These are phyloP conservation scores for Platalea minor DNA, from an alignment of 2,797 vertebrate genomes.

Conservation along the genomic window DNA sequence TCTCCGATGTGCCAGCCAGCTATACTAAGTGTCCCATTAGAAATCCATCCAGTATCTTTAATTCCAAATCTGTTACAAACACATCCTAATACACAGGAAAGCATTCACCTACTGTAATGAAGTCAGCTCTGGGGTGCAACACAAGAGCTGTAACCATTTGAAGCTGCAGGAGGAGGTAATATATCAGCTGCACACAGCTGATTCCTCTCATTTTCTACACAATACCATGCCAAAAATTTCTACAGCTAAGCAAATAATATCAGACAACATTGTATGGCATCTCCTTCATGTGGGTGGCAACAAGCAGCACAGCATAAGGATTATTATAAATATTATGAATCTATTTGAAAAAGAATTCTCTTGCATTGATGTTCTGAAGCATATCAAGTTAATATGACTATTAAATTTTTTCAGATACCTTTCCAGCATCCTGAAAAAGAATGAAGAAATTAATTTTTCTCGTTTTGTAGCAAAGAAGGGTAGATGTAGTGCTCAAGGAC, in stretches of 20 bases:
- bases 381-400: not conserved
- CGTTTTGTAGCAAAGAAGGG: not conserved
- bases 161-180: not conserved
- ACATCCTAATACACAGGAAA: not conserved
- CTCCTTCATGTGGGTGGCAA: not conserved
- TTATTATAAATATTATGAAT: slow-evolving; percentile 33
- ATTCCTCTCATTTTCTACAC: slow-evolving; percentile 14
- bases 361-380: not conserved
- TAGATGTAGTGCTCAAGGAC: no score
- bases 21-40: not conserved
- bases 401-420: not conserved
- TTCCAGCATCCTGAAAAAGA: not conserved
- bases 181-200: not conserved
- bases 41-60: not conserved
- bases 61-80: not conserved
- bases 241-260: not conserved
- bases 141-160: not conserved
- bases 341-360: not conserved
- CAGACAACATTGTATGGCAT: not conserved
- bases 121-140: not conserved
- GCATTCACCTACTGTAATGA: not conserved
- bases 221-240: not conserved
- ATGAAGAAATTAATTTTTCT: not conserved
- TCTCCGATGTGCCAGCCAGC: not conserved
- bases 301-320: slow-evolving; percentile 2